A percentile compares a stretch with the other conserved stretches of the same genome.
Evolutionary conservation across 1,140 invertebrate species (phyloP).

Genomic region (Lepeophtheirus salmonis): DNA sequence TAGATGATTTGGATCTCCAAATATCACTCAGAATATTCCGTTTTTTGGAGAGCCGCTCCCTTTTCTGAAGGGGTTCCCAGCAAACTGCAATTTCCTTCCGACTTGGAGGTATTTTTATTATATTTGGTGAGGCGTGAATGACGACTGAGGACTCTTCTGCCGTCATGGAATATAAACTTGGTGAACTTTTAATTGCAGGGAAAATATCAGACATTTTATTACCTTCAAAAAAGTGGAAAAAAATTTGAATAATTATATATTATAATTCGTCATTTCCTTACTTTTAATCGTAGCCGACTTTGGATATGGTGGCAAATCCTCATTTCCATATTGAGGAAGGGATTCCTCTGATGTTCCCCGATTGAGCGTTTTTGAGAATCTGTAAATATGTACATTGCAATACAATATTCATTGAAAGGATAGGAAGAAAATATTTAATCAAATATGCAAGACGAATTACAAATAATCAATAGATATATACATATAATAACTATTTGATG

Average conservation of each 20-base stretch:
- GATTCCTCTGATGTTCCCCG: not conserved
- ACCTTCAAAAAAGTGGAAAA: not conserved
- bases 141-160: not conserved
- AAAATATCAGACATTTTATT: not conserved
- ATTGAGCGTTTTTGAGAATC: not conserved
- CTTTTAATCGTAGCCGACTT: not conserved
- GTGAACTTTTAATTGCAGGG: not conserved
- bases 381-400: too few relatives aligned
- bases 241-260: not conserved
- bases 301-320: not conserved
- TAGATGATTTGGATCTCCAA: not conserved
- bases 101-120: not conserved
- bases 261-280: too few relatives aligned
- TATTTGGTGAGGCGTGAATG: not conserved
- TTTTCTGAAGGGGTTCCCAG: not conserved
- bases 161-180: not conserved
- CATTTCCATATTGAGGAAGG: too few relatives aligned
- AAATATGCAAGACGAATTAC: too few relatives aligned
- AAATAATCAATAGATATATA: too few relatives aligned
- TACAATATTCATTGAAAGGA: too few relatives aligned
- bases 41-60: not conserved
- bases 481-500: too few relatives aligned
- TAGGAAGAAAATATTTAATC: too few relatives aligned
- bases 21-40: not conserved
- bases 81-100: not conserved